Base-by-base conservation (phyloP, 2,888 invertebrate genomes). In the Digitonthophagus gazella region DNA sequence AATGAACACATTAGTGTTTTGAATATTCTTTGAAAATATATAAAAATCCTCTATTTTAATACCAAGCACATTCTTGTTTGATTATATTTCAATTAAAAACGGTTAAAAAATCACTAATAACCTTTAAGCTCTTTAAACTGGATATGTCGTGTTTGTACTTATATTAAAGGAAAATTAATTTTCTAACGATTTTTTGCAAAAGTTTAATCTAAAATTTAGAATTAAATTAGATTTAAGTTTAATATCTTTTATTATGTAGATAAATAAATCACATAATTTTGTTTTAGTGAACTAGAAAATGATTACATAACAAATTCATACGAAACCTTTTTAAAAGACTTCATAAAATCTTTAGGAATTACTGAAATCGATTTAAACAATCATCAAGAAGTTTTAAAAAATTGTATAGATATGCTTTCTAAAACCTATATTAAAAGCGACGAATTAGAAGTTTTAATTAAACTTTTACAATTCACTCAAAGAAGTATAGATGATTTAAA, bases 331-430 rank as follows among this genome's bases (percentile, higher is more conserved):
- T 54, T 67, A 20, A 54, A 19, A 15, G 67, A 65, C 14, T 67
- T 72, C 20, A 63, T 66, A 11, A 64, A 22, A 57, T 71, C 69
- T 6, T 67, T 71, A 19, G 16, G 61, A 61, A 66, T 66, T n/a
- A 16, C 56, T 57, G 61, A 61, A 18, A 14, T 8, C 18, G 15
- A 20, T 16, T 15, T 16, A 3, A 56, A 57, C 63, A 22, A 14
- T 16, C 6, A 19, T 16, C 5, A 5, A 8, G 65, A 67, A 57
- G 15, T 67, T 15, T 18, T 67, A 16, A n/a, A 71, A n/a, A 22
- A 55, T 11, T 72, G 71, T 57, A 63, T 72, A 2, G 11, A 65
- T 2, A 55, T 69, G 64, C 71, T 74, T n/a, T 28, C 66, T 22
- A 8, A 14, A 1, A 6, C 18, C 14, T 16, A 65, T 15, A 2